Evolutionary conservation across 2,888 invertebrate genomes (phyloP), one percentile per base, ranked within the genome.

Genomic region (Drosophila diplacantha): DNA sequence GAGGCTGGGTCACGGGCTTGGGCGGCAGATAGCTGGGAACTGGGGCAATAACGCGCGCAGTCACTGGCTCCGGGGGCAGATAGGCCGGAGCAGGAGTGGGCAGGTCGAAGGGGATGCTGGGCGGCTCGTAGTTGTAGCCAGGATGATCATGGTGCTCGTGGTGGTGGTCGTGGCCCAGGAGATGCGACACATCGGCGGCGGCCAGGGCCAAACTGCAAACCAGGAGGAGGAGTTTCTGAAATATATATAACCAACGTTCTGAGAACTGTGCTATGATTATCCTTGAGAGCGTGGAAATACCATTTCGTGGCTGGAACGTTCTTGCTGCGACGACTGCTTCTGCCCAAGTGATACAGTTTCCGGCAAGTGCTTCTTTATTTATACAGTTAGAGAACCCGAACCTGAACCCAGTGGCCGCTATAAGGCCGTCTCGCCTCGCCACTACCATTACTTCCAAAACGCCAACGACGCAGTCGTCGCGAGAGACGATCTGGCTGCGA

Each of bases 171-270:
- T 82, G 63, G 3, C 61, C 75, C 46, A 84, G 72, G 8, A 85
- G 44, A 64, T 85, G 86, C 24, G 85, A 85, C 0, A 85, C 85
- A 75, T 85, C 85, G 18, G 85, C 84, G 44, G 81, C 75, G 12
- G 65, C 86, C 51, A 85, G 49, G 5, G 83, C 75, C 43, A 77
- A 50, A 31, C 69, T 65, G 52, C 73, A 72, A 41, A 85, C 16
- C 20, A 85, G 47, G 35, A 80, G 44, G 22, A 86, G 66, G 64
- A 81, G 18, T 75, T 84, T 85, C 86, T 85, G 66, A 26, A 54
- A 20, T 7, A 49, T n/a, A 32, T 8, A 29, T 8, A 22, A 9
- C 0, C 9, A 3, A 26, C 8, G 26, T 54, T 37, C 3, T 29
- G 0, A 29, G 9, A 38, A 16, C n/a, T 9, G 5, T 14, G 0